Conservation (phyloP, 1,140 invertebrate species). For the Holotrichia oblita region DNA sequence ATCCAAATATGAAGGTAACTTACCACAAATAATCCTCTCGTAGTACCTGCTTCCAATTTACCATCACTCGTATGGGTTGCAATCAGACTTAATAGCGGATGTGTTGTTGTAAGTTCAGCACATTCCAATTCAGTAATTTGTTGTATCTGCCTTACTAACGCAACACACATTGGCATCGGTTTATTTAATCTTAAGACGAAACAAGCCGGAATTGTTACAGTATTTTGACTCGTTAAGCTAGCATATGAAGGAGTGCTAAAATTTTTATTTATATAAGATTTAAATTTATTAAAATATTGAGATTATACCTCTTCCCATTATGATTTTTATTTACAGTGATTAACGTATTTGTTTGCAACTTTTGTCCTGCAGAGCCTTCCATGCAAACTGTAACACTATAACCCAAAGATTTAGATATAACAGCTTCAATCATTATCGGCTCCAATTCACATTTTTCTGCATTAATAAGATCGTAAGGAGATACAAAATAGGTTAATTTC, state of each 20-base stretch:
- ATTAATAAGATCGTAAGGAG: conserved; percentile 92
- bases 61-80: conserved; percentile 77
- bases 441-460: conserved; percentile 76
- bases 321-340: conserved; percentile 78
- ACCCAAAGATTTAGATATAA: conserved; percentile 77
- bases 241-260: conserved; percentile 81
- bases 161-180: conserved; percentile 85
- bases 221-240: conserved; percentile 82
- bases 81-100: conserved; percentile 80
- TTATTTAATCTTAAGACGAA: conserved; percentile 89
- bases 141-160: conserved; percentile 77
- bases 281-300: conserved; percentile 41
- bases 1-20: conserved; percentile 46
- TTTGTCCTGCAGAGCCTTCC: conserved; percentile 88
- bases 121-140: conserved; percentile 79
- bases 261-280: conserved; percentile 18
- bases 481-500: conserved; percentile 94
- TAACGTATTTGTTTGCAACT: conserved; percentile 84
- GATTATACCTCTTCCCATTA: conserved; percentile 77
- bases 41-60: conserved; percentile 73
- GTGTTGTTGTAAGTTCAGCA: conserved; percentile 69
- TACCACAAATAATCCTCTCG: conserved; percentile 81
- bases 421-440: conserved; percentile 77
- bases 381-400: conserved; percentile 90
- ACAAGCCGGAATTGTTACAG: conserved; percentile 86